Evolutionary conservation across 2,797 vertebrate genomes (phyloP).

Genomic region (Scleropages formosus): DNA sequence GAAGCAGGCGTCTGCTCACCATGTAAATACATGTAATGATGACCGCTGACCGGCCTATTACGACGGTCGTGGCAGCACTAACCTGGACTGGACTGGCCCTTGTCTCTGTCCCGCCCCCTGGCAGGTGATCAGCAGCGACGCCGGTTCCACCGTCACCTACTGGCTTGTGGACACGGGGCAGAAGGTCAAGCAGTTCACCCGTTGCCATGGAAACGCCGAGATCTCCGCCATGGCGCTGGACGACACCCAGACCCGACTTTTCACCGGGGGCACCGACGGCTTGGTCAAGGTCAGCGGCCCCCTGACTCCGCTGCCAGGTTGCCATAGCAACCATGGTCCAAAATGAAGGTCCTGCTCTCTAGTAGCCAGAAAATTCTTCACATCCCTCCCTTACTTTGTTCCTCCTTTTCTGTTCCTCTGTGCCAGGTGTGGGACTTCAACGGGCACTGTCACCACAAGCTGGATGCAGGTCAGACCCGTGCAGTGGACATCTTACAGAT

Average conservation of each 20-base stretch:
- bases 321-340: not conserved
- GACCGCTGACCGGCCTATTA: no score
- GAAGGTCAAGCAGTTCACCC: slow-evolving; percentile 75
- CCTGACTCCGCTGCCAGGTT: not conserved
- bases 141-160: slow-evolving; percentile 72
- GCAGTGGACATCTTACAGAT: slow-evolving; percentile 65
- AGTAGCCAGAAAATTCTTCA: not conserved
- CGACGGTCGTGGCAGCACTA: not conserved
- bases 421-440: slow-evolving; percentile 76
- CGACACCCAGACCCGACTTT: slow-evolving; percentile 67
- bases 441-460: slow-evolving; percentile 68
- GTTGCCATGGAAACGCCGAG: slow-evolving; percentile 77
- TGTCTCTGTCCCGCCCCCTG: slow-evolving; percentile 40
- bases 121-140: slow-evolving; percentile 75
- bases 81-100: not conserved
- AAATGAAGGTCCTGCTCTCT: no score
- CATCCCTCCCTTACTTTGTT: not conserved
- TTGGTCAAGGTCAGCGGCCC: slow-evolving; percentile 63
- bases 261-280: slow-evolving; percentile 70
- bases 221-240: slow-evolving; percentile 73
- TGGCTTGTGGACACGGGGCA: slow-evolving; percentile 79
- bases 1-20: no score
- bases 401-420: slow-evolving; percentile 35
- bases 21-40: no score
- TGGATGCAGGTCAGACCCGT: slow-evolving; percentile 60